Evolutionary conservation across 1,140 invertebrate species (phyloP).

Genomic region (Apocrypta bakeri): DNA sequence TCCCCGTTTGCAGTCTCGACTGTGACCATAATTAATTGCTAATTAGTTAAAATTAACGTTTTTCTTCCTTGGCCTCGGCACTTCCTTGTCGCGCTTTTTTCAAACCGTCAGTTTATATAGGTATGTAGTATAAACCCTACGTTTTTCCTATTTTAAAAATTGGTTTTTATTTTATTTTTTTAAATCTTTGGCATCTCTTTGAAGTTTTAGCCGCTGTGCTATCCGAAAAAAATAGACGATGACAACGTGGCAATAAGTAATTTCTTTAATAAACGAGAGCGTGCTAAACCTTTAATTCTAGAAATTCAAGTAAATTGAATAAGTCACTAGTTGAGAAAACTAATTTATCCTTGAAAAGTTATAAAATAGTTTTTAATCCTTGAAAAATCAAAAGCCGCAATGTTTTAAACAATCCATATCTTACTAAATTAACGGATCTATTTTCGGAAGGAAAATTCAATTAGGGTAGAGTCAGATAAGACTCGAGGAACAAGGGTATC

Average conservation of each 20-base stretch:
- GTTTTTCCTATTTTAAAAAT: no score
- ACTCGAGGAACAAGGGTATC: neutral
- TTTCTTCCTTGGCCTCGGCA: neutral
- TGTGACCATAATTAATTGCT: slow-evolving; percentile 20
- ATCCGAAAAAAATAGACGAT: neutral
- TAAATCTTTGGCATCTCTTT: neutral
- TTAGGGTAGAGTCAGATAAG: neutral
- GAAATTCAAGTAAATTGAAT: neutral
- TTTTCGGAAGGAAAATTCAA: no score
- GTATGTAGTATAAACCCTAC: no score
- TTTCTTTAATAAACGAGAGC: neutral
- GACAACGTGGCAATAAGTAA: neutral
- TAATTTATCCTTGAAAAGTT: no score
- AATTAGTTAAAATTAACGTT: slow-evolving; percentile 36
- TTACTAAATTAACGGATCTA: neutral
- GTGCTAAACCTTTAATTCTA: neutral
- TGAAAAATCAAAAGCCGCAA: no score
- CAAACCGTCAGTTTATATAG: no score
- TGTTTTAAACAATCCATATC: no score
- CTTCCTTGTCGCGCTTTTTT: neutral
- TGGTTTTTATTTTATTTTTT: no score
- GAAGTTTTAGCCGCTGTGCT: neutral
- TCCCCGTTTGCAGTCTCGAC: neutral
- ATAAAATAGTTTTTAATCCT: no score
- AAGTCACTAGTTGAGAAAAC: no score